phyloP scores from a whole-genome alignment of 2,797 vertebrate genomes.

The Fringilla coelebs region DNA sequence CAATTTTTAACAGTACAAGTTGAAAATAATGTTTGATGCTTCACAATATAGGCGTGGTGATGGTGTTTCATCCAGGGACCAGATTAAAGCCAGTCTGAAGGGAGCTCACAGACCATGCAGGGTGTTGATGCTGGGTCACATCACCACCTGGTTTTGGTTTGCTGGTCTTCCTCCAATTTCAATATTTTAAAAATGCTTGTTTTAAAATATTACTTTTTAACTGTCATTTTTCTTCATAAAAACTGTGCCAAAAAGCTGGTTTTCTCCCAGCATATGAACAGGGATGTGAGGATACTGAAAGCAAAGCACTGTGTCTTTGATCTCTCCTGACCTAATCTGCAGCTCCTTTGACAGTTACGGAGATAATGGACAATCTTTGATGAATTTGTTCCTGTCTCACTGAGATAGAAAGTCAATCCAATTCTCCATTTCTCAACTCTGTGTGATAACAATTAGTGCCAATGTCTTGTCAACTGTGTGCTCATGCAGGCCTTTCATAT shows the following conservation, averaged over 20 bases:
- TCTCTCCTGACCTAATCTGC: conserved; percentile 12
- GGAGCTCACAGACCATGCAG: background rate
- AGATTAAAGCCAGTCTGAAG: background rate
- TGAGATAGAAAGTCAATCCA: conserved; percentile 57
- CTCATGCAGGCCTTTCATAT: background rate
- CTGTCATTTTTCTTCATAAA: background rate
- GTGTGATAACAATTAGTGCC: conserved; percentile 37
- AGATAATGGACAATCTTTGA: conserved; percentile 1
- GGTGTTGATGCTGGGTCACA: background rate
- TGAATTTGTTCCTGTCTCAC: conserved; percentile 42
- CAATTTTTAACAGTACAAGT: background rate
- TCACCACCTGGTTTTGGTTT: background rate
- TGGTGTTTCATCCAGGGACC: background rate
- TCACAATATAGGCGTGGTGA: background rate
- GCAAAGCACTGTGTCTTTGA: background rate
- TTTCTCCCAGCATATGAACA: background rate
- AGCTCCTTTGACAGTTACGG: background rate
- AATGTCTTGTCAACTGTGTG: conserved; percentile 14
- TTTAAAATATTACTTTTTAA: background rate
- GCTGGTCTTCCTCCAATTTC: background rate
- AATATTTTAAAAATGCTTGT: background rate
- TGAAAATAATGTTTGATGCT: background rate
- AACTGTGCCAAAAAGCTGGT: background rate
- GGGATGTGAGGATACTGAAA: background rate
- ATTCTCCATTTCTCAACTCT: conserved; percentile 17